Percentiles rank a stretch among this genome's conserved stretches.
Conservation (phyloP, 1,140 invertebrate species). For the Temnothorax curvispinosus region DNA sequence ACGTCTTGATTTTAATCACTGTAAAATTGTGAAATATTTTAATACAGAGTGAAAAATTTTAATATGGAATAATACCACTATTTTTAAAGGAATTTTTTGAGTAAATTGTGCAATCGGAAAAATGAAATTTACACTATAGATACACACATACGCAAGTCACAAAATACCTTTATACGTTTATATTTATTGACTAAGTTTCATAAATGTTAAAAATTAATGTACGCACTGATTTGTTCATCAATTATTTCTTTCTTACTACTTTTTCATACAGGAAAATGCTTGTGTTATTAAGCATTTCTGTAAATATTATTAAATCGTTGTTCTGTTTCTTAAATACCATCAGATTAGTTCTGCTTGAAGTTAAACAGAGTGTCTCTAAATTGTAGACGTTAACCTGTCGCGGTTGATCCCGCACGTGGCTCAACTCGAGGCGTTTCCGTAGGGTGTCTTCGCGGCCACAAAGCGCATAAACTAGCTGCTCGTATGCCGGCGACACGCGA, state of each 20-base stretch:
- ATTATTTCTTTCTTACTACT: background rate
- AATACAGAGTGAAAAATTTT: background rate
- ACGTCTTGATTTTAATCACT: background rate
- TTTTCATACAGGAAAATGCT: background rate
- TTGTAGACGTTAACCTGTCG: constrained; percentile 50
- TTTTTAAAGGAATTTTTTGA: background rate
- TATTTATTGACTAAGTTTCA: background rate
- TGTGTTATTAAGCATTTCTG: background rate
- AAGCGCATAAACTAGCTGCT: constrained; percentile 80
- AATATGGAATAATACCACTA: background rate
- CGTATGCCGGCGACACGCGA: constrained; percentile 76
- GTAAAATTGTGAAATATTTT: background rate
- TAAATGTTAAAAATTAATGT: background rate
- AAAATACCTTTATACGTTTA: background rate
- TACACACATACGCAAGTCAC: background rate
- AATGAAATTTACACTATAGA: background rate
- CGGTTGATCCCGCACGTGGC: constrained; percentile 62
- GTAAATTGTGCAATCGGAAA: background rate
- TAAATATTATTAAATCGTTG: background rate
- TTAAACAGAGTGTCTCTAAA: constrained; percentile 4
- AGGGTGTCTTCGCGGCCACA: constrained; percentile 77
- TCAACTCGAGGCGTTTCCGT: constrained; percentile 76
- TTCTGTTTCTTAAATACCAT: background rate
- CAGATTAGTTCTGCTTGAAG: constrained; percentile 5
- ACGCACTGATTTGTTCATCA: background rate